phyloP scores from a whole-genome alignment of 1,140 invertebrate species.

The Drosophila ananassae region DNA sequence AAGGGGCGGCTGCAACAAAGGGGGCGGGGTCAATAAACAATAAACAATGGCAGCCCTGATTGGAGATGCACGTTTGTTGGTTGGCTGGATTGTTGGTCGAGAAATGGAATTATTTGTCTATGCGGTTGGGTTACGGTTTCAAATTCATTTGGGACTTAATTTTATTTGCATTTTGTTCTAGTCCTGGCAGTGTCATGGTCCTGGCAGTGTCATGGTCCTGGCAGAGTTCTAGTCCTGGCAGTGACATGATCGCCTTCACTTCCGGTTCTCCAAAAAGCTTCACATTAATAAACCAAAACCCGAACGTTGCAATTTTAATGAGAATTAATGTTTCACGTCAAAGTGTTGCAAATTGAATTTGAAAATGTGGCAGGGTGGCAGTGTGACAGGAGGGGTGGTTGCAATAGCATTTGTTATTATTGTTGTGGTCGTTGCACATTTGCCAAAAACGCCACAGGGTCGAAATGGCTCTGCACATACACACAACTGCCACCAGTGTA shows the following conservation, averaged over 20 bases:
- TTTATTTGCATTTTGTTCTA: slow-evolving; percentile 14
- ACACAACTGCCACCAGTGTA: background rate
- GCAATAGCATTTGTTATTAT: background rate
- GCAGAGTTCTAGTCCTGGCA: background rate
- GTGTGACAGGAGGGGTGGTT: background rate
- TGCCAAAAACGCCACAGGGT: slow-evolving; percentile 19
- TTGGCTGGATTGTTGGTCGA: background rate
- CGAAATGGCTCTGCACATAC: slow-evolving; percentile 3
- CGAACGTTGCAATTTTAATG: slow-evolving; percentile 65
- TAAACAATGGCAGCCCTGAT: slow-evolving; percentile 28
- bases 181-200: background rate
- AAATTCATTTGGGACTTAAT: slow-evolving; percentile 31
- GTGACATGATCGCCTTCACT: slow-evolving; percentile 30
- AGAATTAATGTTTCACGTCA: slow-evolving; percentile 58
- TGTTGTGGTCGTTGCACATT: slow-evolving; percentile 16
- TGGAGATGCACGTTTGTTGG: slow-evolving; percentile 3
- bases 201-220: slow-evolving; percentile 3
- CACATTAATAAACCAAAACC: slow-evolving; percentile 54
- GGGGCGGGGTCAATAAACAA: slow-evolving; percentile 11
- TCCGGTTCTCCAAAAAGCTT: slow-evolving; percentile 36
- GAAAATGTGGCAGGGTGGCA: slow-evolving; percentile 15
- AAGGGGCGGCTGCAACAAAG: background rate
- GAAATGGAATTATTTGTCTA: slow-evolving; percentile 5
- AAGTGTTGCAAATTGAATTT: slow-evolving; percentile 63
- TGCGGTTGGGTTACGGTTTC: slow-evolving; percentile 2